Base-by-base conservation (phyloP, 2,113 vertebrate genomes). In the Patagioenas fasciata region DNA sequence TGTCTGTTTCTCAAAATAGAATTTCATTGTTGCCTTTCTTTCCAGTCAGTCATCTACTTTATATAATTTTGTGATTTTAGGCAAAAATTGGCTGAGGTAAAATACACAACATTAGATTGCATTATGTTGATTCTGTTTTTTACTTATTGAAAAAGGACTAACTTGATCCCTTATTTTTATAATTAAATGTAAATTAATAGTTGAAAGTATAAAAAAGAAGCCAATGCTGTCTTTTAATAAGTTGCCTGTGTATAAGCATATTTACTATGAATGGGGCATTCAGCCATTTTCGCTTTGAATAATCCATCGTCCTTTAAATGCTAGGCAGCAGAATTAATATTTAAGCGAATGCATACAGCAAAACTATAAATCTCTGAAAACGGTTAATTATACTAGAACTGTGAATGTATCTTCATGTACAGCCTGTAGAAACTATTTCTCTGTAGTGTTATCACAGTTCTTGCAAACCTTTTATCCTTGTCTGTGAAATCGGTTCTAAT, bases 351-450 rank as follows among this genome's bases (percentile, higher is more conserved):
- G 81, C 74, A 90, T 87, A 81, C 40, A 2, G 91, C 82, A 95
- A 93, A 97, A 91, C 95, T 92, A 74, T 90, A 95, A 96, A 95
- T 93, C 92, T 91, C 58, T 74, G 84, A 58, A 97, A 96, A 82
- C 72, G 70, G 95, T 90, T 93, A 86, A 94, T 95, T 96, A 80
- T 96, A 53, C 85, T 94, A 85, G 92, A 94, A 69, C 88, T 60
- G 53, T 70, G 95, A 91, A 73, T 24, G 86, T 86, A 88, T 91
- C 90, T 93, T 85, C 3, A 50, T 96, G 88, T 93, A 40, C 60
- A 81, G 56, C 31, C 82, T 89, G 58, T 69, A 81, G 81, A 81
- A 93, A 89, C 84, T 66, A 28, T 86, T 88, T 95, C 36, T 80
- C 79, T 78, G n/a, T 42, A 73, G 83, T 0, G 0, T 67, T 89